phyloP scores from a whole-genome alignment of 2,797 vertebrate species.

The Erethizon dorsatum region DNA sequence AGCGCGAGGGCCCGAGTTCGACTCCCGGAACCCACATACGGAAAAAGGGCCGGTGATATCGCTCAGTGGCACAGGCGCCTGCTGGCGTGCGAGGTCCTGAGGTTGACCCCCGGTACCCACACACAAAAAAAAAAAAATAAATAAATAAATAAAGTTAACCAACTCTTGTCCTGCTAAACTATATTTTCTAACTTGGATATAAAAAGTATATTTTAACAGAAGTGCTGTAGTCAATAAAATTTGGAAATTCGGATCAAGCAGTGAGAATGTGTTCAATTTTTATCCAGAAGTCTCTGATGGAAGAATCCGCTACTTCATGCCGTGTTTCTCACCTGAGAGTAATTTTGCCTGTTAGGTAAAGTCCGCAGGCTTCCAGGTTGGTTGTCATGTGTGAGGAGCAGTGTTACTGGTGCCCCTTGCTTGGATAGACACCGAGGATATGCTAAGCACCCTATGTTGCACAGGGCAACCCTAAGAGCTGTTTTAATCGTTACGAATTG shows the following conservation, averaged over 20 bases:
- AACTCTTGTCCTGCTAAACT: background rate
- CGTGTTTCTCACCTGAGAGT: background rate
- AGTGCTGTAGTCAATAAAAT: background rate
- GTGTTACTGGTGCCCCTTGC: accelerated
- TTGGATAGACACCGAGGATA: background rate
- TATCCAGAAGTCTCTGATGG: background rate
- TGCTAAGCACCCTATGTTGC: background rate
- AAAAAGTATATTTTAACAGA: background rate
- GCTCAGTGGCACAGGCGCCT: no score
- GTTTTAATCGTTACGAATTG: background rate
- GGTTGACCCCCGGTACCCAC: no score
- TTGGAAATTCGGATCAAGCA: background rate
- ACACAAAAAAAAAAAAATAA: no score
- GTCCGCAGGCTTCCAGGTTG: background rate
- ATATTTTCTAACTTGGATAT: background rate
- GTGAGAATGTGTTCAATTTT: background rate
- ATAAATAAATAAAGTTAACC: background rate
- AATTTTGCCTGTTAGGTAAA: background rate
- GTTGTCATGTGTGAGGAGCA: no score
- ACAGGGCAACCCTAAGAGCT: accelerated
- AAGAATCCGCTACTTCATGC: background rate
- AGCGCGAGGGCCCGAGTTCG: no score
- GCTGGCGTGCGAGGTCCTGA: no score
- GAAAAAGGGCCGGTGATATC: no score
- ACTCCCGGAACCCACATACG: no score